Base-by-base conservation (phyloP, 1,140 invertebrate genomes). In the Sitophilus oryzae region DNA sequence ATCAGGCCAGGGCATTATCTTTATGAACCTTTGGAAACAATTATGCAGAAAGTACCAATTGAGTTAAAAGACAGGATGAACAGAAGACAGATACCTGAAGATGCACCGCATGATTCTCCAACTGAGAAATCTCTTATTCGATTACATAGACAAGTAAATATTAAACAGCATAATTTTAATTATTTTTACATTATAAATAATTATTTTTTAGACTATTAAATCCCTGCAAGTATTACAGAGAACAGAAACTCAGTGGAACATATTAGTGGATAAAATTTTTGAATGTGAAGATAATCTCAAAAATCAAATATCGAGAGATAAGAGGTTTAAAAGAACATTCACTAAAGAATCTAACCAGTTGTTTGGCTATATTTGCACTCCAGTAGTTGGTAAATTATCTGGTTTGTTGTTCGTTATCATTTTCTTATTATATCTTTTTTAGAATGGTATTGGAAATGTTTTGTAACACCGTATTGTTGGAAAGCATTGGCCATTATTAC, bases 361-460 rank as follows among this genome's bases (percentile, higher is more conserved):
- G 23, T 68, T 78, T 35, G 71, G 80, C 41, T 60, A 83, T 41
- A 66, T 87, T 18, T 85, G 83, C 56, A 85, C 78, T 58, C 81
- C 86, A 18, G 76, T 77, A 38, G 58, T 89, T 37, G 84, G 85
- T 88, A 68, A 70, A 65, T 15, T 47, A 46, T 0, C 11, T 34
- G 10, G 16, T n/a, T 49, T 20, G 30, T 20, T 50, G 10, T 50
- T 38, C 10, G 2, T 20, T 2, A 40, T 11, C 11, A 30, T 30
- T 30, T 30, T 30, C 11, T 30, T 5, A 6, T 11, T 5, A 30
- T 22, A 52, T 45, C 59, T 52, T 42, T 77, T 79, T 49, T 64
- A 91, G 93, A 96, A 75, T 97, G 93, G 93, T 96, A 94, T 71
- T 96, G 92, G 91, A 88, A 91, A 67, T 96, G 93, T 73, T 63